Conservation (phyloP, 1,140 invertebrate genomes). For the Apis cerana region DNA sequence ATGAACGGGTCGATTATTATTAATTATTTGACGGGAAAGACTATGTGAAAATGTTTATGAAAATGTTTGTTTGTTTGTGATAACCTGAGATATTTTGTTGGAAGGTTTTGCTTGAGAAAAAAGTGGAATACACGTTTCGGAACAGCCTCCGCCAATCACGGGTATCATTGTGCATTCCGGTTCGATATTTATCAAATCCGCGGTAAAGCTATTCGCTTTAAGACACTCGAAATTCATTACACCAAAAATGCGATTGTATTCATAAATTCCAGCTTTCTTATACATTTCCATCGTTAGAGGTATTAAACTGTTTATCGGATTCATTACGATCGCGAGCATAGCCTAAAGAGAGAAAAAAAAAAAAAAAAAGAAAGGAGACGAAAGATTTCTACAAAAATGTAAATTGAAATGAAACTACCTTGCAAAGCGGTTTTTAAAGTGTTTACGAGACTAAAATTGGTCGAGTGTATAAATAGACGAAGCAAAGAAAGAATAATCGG, state of each 20-base stretch:
- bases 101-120: conserved; percentile 87
- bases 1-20: neutral
- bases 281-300: conserved; percentile 83
- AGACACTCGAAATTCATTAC: conserved; percentile 90
- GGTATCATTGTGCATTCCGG: conserved; percentile 88
- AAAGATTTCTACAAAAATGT: no score
- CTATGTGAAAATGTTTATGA: neutral
- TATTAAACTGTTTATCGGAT: conserved; percentile 83
- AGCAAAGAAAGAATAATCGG: neutral
- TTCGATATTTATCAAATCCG: conserved; percentile 82
- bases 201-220: conserved; percentile 87
- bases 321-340: conserved; percentile 82
- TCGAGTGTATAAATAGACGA: neutral
- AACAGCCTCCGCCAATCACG: conserved; percentile 91
- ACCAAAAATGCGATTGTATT: conserved; percentile 88
- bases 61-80: no score
- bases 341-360: conserved; percentile 74
- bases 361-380: conserved; percentile 7
- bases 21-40: neutral
- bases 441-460: neutral
- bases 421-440: neutral
- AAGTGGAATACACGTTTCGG: conserved; percentile 90
- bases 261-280: conserved; percentile 83
- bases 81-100: conserved; percentile 74
- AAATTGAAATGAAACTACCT: neutral